These are phyloP conservation scores for Macropus fuliginosus DNA, from an alignment of 2,797 vertebrate genomes.

Conservation along the genomic window DNA sequence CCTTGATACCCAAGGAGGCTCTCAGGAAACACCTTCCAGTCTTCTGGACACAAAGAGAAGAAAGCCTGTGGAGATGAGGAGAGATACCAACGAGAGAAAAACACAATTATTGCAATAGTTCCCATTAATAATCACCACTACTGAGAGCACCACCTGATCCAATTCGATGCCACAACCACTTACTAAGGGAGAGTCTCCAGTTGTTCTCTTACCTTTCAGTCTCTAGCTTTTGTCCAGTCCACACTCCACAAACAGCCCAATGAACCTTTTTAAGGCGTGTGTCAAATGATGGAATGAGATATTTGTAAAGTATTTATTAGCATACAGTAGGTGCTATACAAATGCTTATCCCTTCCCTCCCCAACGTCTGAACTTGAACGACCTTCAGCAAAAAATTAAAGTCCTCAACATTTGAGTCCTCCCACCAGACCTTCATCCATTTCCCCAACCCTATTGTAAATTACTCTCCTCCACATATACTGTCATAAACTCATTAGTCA, in stretches of 20 bases:
- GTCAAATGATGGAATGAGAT: not conserved
- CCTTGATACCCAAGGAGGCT: not conserved
- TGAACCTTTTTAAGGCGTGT: not conserved
- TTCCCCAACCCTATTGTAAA: not conserved
- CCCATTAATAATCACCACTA: not conserved
- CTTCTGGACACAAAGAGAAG: not conserved
- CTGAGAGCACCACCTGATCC: not conserved
- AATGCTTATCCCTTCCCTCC: not conserved
- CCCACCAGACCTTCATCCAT: not conserved
- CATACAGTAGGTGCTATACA: not conserved
- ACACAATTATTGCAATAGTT: not conserved
- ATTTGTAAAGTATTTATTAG: not conserved
- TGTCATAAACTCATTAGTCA: not conserved
- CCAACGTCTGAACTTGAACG: not conserved
- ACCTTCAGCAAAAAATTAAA: not conserved
- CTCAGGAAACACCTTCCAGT: not conserved
- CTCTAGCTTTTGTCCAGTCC: not conserved
- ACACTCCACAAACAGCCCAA: not conserved
- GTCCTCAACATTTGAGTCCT: not conserved
- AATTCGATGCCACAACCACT: not conserved
- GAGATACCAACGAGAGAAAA: not conserved
- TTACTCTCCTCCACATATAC: not conserved
- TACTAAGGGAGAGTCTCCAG: not conserved
- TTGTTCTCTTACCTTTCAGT: not conserved
- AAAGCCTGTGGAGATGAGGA: not conserved